These are phyloP conservation scores for Mesoligia furuncula DNA, from an alignment of 2,888 invertebrate genomes.

Conservation along the genomic window DNA sequence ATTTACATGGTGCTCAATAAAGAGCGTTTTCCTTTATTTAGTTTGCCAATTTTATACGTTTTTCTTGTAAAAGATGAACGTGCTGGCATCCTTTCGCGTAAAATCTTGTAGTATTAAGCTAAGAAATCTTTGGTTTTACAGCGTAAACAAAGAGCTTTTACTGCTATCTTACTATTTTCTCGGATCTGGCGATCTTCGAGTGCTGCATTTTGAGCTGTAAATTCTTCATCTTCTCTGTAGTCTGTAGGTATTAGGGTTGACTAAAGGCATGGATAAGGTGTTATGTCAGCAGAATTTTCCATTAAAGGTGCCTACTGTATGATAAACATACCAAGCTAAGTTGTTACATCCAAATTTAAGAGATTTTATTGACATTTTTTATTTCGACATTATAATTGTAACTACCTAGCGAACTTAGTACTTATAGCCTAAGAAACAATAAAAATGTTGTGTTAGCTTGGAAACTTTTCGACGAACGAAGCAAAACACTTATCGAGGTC, in stretches of 20 bases:
- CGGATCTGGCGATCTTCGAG: constrained; percentile 35
- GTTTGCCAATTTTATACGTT: constrained; percentile 9
- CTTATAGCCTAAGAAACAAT: no score
- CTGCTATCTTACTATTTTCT: constrained; percentile 38
- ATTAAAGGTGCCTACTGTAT: neutral
- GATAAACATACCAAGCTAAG: neutral
- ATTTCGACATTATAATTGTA: no score
- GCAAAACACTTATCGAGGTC: no score
- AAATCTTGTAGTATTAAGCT: constrained; percentile 21
- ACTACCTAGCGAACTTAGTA: no score
- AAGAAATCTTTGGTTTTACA: constrained; percentile 36
- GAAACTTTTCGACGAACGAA: no score
- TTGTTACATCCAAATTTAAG: neutral
- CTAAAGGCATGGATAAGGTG: neutral
- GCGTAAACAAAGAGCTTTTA: constrained; percentile 46
- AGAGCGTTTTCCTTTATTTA: constrained; percentile 9
- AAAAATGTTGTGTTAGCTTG: no score
- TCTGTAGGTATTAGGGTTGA: neutral
- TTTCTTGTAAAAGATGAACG: constrained; percentile 11
- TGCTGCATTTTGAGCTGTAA: constrained; percentile 35
- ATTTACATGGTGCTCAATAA: neutral
- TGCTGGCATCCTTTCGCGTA: constrained; percentile 23
- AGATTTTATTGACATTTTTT: neutral
- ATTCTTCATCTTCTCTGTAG: constrained; percentile 24
- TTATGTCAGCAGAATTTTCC: neutral